Conservation (phyloP, 2,113 vertebrate species). For the Bubo blakistoni region DNA sequence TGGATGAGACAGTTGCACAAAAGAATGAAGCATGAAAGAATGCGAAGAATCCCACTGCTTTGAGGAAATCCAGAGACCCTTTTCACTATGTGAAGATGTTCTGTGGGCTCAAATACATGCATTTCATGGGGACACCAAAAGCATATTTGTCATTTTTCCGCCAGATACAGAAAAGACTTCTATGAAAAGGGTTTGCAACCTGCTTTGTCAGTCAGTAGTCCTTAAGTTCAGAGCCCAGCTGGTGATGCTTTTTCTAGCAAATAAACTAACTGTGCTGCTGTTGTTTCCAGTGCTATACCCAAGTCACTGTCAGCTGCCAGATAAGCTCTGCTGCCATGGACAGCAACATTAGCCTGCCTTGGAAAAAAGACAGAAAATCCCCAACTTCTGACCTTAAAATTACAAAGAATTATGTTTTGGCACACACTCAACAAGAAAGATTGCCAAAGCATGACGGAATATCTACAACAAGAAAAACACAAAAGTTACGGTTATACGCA, state of each 20-base stretch:
- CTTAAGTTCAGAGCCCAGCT: background rate
- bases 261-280: background rate
- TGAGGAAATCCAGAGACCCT: background rate
- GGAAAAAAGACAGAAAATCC: background rate
- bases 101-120: accelerated
- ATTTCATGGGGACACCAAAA: background rate
- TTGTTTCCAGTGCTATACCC: background rate
- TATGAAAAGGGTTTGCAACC: background rate
- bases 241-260: background rate
- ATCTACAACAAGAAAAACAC: background rate
- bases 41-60: background rate
- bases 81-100: accelerated
- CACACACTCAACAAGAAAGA: background rate
- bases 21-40: background rate
- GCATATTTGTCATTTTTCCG: background rate
- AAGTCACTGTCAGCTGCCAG: background rate
- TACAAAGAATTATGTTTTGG: background rate
- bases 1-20: background rate
- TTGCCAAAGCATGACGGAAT: background rate
- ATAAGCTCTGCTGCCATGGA: background rate
- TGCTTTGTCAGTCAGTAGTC: background rate
- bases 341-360: accelerated
- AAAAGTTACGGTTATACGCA: background rate
- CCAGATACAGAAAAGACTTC: background rate
- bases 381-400: background rate